phyloP scores from a whole-genome alignment of 2,888 invertebrate species.

The Neuroscelio doddi region DNA sequence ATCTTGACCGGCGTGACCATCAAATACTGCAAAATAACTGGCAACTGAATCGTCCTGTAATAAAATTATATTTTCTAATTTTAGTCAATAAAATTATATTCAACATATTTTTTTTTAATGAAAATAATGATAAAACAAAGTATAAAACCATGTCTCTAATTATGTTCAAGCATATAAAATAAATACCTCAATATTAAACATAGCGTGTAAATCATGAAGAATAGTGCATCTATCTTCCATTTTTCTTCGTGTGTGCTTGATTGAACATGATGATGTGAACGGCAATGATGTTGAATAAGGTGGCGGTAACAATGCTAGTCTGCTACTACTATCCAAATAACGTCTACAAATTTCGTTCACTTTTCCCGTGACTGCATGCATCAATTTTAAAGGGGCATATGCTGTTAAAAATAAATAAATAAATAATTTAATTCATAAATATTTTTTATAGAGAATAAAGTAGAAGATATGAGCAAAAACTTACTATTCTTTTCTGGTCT shows the following conservation, averaged over 20 bases:
- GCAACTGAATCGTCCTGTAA: slow-evolving; percentile 80
- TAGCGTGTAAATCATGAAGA: slow-evolving; percentile 85
- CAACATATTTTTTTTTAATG: slow-evolving; percentile 1
- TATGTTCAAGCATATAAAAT: slow-evolving; percentile 10
- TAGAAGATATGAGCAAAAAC: slow-evolving; percentile 36
- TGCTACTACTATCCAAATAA: slow-evolving; percentile 82
- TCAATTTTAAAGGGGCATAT: slow-evolving; percentile 81
- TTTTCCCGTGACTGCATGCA: slow-evolving; percentile 82
- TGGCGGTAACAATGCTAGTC: slow-evolving; percentile 78
- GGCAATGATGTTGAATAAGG: slow-evolving; percentile 73
- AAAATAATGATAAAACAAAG: slow-evolving; percentile 9
- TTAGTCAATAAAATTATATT: slow-evolving; percentile 41
- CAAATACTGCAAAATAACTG: slow-evolving; percentile 92
- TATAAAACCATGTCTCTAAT: too few relatives aligned
- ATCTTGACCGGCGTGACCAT: slow-evolving; percentile 86
- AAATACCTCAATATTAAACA: slow-evolving; percentile 82
- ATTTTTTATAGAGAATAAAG: too few relatives aligned
- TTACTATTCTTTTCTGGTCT: slow-evolving; percentile 78
- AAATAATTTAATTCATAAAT: slow-evolving; percentile 8
- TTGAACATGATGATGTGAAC: slow-evolving; percentile 79
- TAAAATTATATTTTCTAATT: slow-evolving; percentile 6
- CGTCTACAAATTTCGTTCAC: slow-evolving; percentile 82
- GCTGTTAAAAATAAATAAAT: slow-evolving; percentile 73
- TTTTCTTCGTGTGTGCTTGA: slow-evolving; percentile 86
- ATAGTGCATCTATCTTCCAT: slow-evolving; percentile 95